Evolutionary conservation across 2,113 vertebrate genomes (phyloP).

Genomic region (Carettochelys insculpta): DNA sequence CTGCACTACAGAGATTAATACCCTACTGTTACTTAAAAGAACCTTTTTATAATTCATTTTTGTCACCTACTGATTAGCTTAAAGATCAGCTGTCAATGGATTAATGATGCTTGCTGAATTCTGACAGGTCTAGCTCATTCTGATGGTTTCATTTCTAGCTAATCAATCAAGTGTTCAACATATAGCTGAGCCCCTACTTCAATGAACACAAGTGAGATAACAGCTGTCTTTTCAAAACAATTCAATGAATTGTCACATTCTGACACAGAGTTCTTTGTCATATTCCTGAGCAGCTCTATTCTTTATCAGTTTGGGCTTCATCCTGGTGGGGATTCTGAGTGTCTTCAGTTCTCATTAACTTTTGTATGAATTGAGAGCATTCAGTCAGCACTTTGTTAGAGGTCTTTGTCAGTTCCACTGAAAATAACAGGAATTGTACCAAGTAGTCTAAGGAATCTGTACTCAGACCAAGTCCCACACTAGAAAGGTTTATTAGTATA

Average conservation of each 20-base stretch:
- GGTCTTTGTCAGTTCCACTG: neutral
- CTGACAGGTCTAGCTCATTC: neutral
- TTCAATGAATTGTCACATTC: neutral
- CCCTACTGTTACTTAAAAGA: neutral
- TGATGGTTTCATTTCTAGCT: neutral
- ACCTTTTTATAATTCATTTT: neutral
- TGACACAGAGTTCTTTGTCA: neutral
- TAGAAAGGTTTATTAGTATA: neutral
- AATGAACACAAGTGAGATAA: neutral
- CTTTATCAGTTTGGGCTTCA: neutral
- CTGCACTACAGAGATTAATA: neutral
- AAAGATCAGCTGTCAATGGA: neutral
- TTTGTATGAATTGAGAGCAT: neutral
- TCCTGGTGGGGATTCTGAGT: neutral
- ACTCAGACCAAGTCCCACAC: neutral
- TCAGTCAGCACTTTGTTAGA: conserved; percentile 5
- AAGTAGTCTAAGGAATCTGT: neutral
- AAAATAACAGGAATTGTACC: neutral
- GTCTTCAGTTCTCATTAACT: conserved; percentile 2
- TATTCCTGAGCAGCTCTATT: neutral
- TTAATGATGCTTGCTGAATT: neutral
- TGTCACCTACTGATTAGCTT: neutral
- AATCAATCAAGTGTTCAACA: neutral
- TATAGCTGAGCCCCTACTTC: neutral
- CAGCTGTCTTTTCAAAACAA: neutral